These are phyloP conservation scores for Trichogramma evanescens DNA, from an alignment of 2,888 invertebrate genomes.

Conservation along the genomic window DNA sequence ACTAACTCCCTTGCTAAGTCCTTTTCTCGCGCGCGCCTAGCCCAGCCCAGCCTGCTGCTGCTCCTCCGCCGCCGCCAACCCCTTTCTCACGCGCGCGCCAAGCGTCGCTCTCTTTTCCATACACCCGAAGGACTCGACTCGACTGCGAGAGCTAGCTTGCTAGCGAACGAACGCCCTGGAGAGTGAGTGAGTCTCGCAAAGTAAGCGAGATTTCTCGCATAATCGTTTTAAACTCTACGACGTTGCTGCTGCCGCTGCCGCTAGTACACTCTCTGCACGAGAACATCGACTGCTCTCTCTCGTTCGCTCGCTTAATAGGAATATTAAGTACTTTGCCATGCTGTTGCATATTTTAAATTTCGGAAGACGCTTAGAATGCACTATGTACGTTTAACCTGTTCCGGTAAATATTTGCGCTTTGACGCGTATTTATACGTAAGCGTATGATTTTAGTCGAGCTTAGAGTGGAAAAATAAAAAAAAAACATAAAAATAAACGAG, in stretches of 20 bases:
- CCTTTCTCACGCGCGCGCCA: slow-evolving; percentile 7
- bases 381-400: too few species aligned
- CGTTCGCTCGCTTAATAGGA: too few species aligned
- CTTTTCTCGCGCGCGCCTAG: slow-evolving; percentile 20
- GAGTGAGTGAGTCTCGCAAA: slow-evolving; percentile 19
- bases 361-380: too few species aligned
- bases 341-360: too few species aligned
- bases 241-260: slow-evolving; percentile 13
- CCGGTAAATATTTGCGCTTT: too few species aligned
- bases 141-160: too few species aligned
- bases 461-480: too few species aligned
- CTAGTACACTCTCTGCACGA: neutral
- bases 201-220: slow-evolving; percentile 38
- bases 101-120: slow-evolving; percentile 12
- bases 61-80: slow-evolving; percentile 1
- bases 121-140: slow-evolving; percentile 5
- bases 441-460: too few species aligned
- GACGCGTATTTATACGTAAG: too few species aligned
- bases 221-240: slow-evolving; percentile 39
- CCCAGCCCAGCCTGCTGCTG: slow-evolving; percentile 2
- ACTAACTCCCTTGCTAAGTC: slow-evolving; percentile 35
- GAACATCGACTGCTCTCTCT: slow-evolving; percentile 6
- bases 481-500: too few species aligned
- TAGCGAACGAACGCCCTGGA: slow-evolving; percentile 2
- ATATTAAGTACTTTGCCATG: too few species aligned